A percentile compares a stretch with the other conserved stretches of the same genome.
Evolutionary conservation across 2,113 vertebrate species (phyloP).

Genomic region (Thymallus thymallus): DNA sequence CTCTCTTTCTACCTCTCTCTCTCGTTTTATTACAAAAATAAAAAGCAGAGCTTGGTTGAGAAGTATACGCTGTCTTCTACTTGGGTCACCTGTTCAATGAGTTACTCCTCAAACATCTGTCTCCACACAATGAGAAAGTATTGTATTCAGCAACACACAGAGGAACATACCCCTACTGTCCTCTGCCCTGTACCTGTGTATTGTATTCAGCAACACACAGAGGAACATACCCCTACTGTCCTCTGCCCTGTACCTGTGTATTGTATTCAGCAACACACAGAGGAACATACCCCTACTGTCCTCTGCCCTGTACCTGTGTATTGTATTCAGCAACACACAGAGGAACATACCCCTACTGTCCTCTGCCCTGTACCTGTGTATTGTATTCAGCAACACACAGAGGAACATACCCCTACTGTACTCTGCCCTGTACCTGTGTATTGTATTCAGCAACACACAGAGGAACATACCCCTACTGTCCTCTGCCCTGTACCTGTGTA

Average conservation of each 20-base stretch:
- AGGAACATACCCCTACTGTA: too few relatives aligned
- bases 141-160: neutral
- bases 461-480: too few relatives aligned
- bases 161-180: neutral
- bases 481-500: too few relatives aligned
- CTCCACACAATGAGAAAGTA: neutral
- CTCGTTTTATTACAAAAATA: neutral
- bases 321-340: neutral
- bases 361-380: neutral
- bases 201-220: neutral
- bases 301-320: neutral
- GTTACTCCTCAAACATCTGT: neutral
- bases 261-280: neutral
- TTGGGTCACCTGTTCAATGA: neutral
- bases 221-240: neutral
- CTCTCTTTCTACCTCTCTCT: too few relatives aligned
- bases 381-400: too few relatives aligned
- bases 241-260: neutral
- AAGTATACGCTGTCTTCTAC: neutral
- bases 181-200: neutral
- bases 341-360: neutral
- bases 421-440: neutral
- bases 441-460: too few relatives aligned
- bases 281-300: neutral
- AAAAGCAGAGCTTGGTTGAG: neutral